Percentiles rank a stretch among this genome's conserved stretches.
Evolutionary conservation across 2,113 vertebrate genomes (phyloP).

Genomic region (Choloepus hoffmanni): DNA sequence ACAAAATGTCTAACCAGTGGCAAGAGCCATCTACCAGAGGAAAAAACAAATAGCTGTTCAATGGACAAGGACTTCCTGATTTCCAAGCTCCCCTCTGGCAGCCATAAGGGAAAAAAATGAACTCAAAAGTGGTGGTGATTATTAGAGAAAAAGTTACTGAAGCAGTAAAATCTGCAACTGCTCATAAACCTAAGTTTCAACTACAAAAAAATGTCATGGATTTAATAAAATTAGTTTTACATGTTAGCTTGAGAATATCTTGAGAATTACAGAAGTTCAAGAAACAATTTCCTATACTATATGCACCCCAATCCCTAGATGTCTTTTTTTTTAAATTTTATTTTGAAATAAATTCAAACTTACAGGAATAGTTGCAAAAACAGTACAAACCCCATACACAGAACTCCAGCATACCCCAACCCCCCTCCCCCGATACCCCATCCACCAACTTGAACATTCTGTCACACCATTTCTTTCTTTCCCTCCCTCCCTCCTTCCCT

Average conservation of each 20-base stretch:
- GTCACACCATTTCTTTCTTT: too few species aligned
- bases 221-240: constrained; percentile 49
- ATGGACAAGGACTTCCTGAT: background rate
- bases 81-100: constrained; percentile 15
- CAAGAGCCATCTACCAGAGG: background rate
- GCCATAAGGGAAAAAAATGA: background rate
- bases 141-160: constrained; percentile 42
- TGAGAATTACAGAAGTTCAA: constrained; percentile 47
- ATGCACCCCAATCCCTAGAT: background rate
- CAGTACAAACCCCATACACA: too few species aligned
- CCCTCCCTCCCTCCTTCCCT: too few species aligned
- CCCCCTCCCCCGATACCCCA: too few species aligned
- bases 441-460: too few species aligned
- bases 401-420: too few species aligned
- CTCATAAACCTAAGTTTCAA: constrained; percentile 38
- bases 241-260: constrained; percentile 33
- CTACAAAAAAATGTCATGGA: background rate
- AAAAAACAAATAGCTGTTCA: background rate
- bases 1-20: background rate
- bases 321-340: too few species aligned
- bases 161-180: constrained; percentile 45
- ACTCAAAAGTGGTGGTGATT: constrained; percentile 38
- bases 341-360: too few species aligned
- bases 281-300: background rate
- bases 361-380: too few species aligned